phyloP scores from a whole-genome alignment of 2,113 vertebrate species.

The Nansenia antarctica region DNA sequence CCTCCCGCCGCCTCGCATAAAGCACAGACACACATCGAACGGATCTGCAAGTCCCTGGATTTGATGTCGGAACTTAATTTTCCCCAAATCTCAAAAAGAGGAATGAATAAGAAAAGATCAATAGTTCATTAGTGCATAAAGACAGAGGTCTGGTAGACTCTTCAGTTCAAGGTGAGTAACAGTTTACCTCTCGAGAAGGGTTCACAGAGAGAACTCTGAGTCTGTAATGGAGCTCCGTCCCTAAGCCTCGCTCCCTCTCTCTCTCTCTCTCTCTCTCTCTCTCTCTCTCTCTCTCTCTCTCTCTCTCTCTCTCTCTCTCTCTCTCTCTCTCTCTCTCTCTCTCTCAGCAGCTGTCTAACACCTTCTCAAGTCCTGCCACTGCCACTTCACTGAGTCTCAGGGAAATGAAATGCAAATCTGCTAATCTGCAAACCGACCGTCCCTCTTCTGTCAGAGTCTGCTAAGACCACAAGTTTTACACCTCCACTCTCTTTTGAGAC shows the following conservation, averaged over 20 bases:
- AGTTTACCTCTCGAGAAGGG: neutral
- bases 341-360: constrained; percentile 5
- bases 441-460: neutral
- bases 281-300: no score
- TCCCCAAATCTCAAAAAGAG: constrained; percentile 30
- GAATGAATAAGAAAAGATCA: constrained; percentile 47
- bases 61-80: constrained; percentile 17
- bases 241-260: neutral
- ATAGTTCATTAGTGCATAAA: constrained; percentile 67
- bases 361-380: constrained; percentile 28
- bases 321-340: neutral
- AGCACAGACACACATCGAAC: constrained; percentile 36
- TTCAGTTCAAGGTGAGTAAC: constrained; percentile 60
- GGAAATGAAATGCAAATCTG: neutral
- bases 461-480: neutral
- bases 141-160: constrained; percentile 20
- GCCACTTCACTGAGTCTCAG: neutral
- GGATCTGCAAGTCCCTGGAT: constrained; percentile 47
- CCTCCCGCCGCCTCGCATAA: neutral
- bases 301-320: no score
- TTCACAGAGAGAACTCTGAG: neutral
- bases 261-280: no score
- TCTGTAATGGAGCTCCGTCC: no score
- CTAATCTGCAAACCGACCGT: neutral
- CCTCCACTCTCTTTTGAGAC: neutral